phyloP scores from a whole-genome alignment of 2,797 vertebrate genomes.

The Manis pentadactyla region DNA sequence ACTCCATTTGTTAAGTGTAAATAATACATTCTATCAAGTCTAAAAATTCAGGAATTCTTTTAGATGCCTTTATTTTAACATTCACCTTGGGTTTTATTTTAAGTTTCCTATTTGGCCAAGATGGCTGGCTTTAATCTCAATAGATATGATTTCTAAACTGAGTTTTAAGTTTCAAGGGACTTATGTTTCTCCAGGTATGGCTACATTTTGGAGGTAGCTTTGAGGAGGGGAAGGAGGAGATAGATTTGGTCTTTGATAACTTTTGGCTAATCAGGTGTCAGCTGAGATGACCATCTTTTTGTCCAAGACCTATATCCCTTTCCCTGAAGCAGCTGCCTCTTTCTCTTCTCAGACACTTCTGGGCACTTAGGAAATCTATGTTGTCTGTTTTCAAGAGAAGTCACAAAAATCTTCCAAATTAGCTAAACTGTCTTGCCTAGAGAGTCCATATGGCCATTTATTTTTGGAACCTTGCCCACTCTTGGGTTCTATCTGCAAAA shows the following conservation, averaged over 20 bases:
- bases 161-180: not conserved
- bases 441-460: not conserved
- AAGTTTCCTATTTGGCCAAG: not conserved
- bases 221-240: too few relatives aligned
- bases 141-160: not conserved
- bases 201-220: not conserved
- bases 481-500: not conserved
- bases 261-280: not conserved
- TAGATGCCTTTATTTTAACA: not conserved
- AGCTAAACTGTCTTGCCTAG: not conserved
- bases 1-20: not conserved
- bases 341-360: not conserved
- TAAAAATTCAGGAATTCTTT: not conserved
- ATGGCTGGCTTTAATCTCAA: not conserved
- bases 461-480: not conserved
- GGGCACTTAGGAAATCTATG: too few relatives aligned
- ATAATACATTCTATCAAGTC: not conserved
- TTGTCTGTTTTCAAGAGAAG: not conserved
- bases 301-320: not conserved
- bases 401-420: not conserved
- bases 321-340: not conserved
- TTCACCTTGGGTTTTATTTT: not conserved
- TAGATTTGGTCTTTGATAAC: not conserved
- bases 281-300: not conserved
- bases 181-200: not conserved